Percentiles rank a stretch among this genome's conserved stretches.
Conservation (phyloP, 2,797 vertebrate species). For the Anguilla obscura region DNA sequence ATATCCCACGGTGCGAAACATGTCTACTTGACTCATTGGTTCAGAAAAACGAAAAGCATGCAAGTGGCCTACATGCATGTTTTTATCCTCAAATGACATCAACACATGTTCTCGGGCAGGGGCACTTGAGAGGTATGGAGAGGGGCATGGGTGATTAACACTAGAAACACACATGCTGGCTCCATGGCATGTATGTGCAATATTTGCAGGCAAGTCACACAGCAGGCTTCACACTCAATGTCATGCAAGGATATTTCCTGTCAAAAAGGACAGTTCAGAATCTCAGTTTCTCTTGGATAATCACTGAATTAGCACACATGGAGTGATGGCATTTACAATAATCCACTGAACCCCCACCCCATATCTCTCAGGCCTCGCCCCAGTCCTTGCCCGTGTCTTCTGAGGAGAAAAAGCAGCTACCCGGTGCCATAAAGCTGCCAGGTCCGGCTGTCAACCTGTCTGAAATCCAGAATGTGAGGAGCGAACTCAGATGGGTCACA, state of each 20-base stretch:
- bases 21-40: neutral
- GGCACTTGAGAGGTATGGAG: no score
- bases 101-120: neutral
- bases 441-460: constrained; percentile 90
- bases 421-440: constrained; percentile 88
- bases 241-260: neutral
- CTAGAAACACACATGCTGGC: neutral
- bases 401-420: constrained; percentile 84
- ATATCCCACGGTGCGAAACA: no score
- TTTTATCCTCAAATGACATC: neutral
- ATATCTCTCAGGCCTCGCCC: constrained; percentile 40
- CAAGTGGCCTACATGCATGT: neutral
- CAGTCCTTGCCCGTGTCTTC: constrained; percentile 58
- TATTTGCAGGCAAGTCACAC: neutral
- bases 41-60: neutral
- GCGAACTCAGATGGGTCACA: constrained; percentile 91
- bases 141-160: no score
- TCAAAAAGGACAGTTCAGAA: neutral
- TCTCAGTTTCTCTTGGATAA: neutral
- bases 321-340: neutral
- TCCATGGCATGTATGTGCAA: neutral
- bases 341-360: neutral
- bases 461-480: constrained; percentile 95
- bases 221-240: neutral
- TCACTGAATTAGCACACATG: neutral